A percentile compares a stretch with the other conserved stretches of the same genome.
Conservation (phyloP, 2,888 invertebrate species). For the Pammene aurita region DNA sequence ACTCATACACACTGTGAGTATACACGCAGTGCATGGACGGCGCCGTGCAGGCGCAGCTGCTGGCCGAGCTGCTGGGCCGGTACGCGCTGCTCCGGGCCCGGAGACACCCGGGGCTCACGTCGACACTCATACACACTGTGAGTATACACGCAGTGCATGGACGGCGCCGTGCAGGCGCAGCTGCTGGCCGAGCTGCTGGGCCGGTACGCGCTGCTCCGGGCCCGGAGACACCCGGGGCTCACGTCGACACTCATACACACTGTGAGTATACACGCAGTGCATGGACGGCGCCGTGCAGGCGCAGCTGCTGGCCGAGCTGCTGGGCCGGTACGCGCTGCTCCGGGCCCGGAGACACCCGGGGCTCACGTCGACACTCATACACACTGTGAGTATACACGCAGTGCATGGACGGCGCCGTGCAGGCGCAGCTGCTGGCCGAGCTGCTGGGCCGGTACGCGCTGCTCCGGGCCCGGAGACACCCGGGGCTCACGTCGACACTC, state of each 20-base stretch:
- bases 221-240: conserved; percentile 89
- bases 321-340: conserved; percentile 97
- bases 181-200: conserved; percentile 97
- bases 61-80: conserved; percentile 96
- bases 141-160: conserved; percentile 91
- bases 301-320: conserved; percentile 89
- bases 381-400: conserved; percentile 70
- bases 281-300: conserved; percentile 60
- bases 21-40: conserved; percentile 95
- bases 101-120: conserved; percentile 86
- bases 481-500: no score
- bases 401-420: no score
- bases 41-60: conserved; percentile 97
- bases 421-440: conserved; percentile 85
- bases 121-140: conserved; percentile 82
- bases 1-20: conserved; percentile 81
- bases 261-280: conserved; percentile 90
- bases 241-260: conserved; percentile 83
- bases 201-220: conserved; percentile 95
- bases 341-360: conserved; percentile 92
- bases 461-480: no score
- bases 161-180: conserved; percentile 97
- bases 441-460: conserved; percentile 95
- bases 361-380: conserved; percentile 77
- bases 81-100: conserved; percentile 97